A percentile compares a stretch with the other conserved stretches of the same genome.
Conservation (phyloP, 1,140 invertebrate species). For the Stegodyphus dumicola region DNA sequence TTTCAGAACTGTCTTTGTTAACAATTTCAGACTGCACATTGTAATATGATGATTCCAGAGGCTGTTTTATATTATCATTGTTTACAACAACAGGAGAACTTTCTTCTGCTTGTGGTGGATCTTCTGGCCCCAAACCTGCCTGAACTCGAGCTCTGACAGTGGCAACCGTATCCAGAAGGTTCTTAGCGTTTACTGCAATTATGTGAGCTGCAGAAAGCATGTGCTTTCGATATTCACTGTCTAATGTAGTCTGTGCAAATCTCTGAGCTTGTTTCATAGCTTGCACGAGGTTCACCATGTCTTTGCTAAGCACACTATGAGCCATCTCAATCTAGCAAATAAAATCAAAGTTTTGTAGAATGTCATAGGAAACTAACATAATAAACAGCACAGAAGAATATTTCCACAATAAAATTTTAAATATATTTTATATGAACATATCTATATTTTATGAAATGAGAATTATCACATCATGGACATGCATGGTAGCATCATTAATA, state of each 20-base stretch:
- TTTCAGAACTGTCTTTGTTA: constrained; percentile 1
- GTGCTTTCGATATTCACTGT: constrained; percentile 92
- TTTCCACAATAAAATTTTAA: too few species aligned
- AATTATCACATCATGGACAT: too few species aligned
- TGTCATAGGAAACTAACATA: too few species aligned
- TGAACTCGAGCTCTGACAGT: constrained; percentile 78
- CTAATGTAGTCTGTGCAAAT: constrained; percentile 89
- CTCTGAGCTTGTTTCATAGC: constrained; percentile 93
- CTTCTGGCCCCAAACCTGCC: constrained; percentile 36
- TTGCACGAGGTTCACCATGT: constrained; percentile 94
- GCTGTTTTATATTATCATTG: constrained; percentile 1
- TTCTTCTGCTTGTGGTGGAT: neutral
- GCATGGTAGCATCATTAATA: too few species aligned
- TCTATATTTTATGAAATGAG: too few species aligned
- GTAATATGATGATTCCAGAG: constrained; percentile 46
- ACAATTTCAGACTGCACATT: constrained; percentile 22
- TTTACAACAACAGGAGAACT: neutral
- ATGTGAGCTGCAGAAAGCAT: constrained; percentile 95
- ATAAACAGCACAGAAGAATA: too few species aligned
- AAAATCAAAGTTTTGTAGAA: too few species aligned
- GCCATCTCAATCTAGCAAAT: constrained; percentile 87
- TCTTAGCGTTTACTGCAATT: constrained; percentile 96
- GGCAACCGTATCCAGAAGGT: constrained; percentile 93
- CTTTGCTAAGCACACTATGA: constrained; percentile 94
- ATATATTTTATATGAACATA: too few species aligned